These are phyloP conservation scores for Hippocampus comes DNA, from an alignment of 2,113 vertebrate genomes.

Conservation along the genomic window DNA sequence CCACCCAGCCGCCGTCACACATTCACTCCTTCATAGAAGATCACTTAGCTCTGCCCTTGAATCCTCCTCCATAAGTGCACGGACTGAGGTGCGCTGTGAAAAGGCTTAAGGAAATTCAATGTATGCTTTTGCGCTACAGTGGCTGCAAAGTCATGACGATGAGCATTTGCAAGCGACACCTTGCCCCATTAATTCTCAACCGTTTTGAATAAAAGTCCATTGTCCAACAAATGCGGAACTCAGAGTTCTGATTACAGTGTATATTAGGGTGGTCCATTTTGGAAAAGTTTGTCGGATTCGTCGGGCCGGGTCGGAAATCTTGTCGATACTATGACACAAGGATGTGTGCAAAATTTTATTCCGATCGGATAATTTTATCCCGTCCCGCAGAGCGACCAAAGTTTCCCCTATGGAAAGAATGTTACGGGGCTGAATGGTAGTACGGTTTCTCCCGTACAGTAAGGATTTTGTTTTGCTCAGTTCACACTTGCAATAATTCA, in stretches of 20 bases:
- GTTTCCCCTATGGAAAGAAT: too few species aligned
- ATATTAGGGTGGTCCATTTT: too few species aligned
- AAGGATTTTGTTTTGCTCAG: too few species aligned
- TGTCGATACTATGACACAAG: too few species aligned
- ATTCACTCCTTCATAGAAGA: conserved; percentile 62
- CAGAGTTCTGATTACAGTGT: conserved; percentile 57
- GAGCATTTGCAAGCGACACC: conserved; percentile 7
- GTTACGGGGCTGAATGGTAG: too few species aligned
- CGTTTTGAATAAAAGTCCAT: conserved; percentile 33
- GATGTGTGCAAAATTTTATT: too few species aligned
- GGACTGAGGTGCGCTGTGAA: conserved; percentile 35
- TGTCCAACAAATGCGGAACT: conserved; percentile 43
- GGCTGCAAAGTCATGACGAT: conserved; percentile 30
- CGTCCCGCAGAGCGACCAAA: too few species aligned
- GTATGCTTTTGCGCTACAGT: conserved; percentile 13
- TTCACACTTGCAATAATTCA: too few species aligned
- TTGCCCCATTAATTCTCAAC: conserved; percentile 11
- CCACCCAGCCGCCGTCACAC: conserved; percentile 7
- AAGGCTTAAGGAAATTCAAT: conserved; percentile 50
- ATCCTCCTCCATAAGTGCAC: conserved; percentile 59
- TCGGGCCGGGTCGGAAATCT: too few species aligned
- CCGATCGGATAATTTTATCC: too few species aligned
- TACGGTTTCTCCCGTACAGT: too few species aligned
- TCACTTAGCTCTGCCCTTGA: conserved; percentile 71
- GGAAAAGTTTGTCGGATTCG: too few species aligned